These are phyloP conservation scores for Chrysemys picta DNA, from an alignment of 2,113 vertebrate species.

Conservation along the genomic window DNA sequence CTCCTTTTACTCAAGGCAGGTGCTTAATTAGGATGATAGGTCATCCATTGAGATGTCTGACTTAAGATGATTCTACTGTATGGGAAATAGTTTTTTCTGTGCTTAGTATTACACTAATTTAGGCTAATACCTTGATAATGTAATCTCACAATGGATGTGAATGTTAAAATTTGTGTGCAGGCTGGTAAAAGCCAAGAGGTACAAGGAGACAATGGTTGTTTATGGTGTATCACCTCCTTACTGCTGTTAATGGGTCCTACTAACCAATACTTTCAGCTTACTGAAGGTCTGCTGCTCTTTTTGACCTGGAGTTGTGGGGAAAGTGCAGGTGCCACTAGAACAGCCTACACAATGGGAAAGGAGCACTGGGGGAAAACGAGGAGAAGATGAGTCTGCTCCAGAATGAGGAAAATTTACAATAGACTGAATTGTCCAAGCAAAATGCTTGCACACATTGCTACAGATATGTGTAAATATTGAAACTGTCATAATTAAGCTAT, in stretches of 20 bases:
- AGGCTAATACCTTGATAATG: not conserved
- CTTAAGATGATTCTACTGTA: not conserved
- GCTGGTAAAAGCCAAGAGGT: not conserved
- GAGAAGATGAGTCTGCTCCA: not conserved
- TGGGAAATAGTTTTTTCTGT: not conserved
- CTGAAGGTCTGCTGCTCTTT: not conserved
- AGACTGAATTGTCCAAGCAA: not conserved
- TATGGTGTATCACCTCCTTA: not conserved
- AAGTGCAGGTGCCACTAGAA: not conserved
- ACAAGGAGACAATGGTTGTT: not conserved
- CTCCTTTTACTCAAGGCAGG: not conserved
- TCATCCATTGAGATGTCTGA: not conserved
- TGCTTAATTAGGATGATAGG: not conserved
- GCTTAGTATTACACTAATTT: not conserved
- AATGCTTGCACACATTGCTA: not conserved
- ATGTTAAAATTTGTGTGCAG: not conserved
- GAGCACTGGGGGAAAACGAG: not conserved
- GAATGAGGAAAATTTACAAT: not conserved
- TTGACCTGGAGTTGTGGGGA: not conserved
- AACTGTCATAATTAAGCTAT: not conserved
- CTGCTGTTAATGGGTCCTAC: not conserved
- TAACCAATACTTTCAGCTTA: not conserved
- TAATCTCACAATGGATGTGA: not conserved
- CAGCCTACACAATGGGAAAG: not conserved
- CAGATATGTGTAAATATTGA: not conserved